Evolutionary conservation across 1,140 invertebrate genomes (phyloP), one percentile per base, ranked within the genome.

Genomic region (Drosophila takahashii): DNA sequence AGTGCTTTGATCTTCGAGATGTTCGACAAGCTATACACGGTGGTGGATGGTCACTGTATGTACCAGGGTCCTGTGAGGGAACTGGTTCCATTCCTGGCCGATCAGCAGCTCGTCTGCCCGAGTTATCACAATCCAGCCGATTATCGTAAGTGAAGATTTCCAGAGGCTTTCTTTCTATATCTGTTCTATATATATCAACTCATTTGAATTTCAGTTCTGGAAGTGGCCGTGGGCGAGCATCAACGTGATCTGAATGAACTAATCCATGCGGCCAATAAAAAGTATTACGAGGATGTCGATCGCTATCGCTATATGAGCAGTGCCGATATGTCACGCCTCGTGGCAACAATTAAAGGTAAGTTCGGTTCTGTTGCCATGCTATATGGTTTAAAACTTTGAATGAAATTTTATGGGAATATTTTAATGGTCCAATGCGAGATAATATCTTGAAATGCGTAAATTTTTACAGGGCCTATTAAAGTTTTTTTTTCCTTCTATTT

Each of bases 51-150:
- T 1, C 95, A 96, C 51, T 98, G 97, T 78, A 95, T 99, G 62
- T 99, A 98, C 90, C 95, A 96, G 77, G 98, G 98, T 2, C 94
- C 95, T 0, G 94, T 95, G 1, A 87, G 92, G 37, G 94, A 95
- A 41, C 93, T 99, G 8, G 93, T 99, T 8, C 96, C 97, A n/a
- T 97, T 98, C 87, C 93, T 99, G 29, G 93, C 94, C 4, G 94
- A 94, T 1, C 94, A 97, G 29, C 96, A 96, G 10, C 93, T 98
- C 3, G 93, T 95, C 9, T 99, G 98, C 92, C 98, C 98, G 1
- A 93, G 96, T 18, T 99, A 98, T 89, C 98, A 99, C 92, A 99
- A 99, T 92, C 98, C 98, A 4, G 97, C 98, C 18, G 98, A 99
- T 93, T 99, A 97, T 57, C 45, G 92, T 92, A 77, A 74, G 90